Percentiles rank a stretch among this genome's conserved stretches.
Conservation (phyloP, 2,797 vertebrate species). For the Phylloscopus collybita region DNA sequence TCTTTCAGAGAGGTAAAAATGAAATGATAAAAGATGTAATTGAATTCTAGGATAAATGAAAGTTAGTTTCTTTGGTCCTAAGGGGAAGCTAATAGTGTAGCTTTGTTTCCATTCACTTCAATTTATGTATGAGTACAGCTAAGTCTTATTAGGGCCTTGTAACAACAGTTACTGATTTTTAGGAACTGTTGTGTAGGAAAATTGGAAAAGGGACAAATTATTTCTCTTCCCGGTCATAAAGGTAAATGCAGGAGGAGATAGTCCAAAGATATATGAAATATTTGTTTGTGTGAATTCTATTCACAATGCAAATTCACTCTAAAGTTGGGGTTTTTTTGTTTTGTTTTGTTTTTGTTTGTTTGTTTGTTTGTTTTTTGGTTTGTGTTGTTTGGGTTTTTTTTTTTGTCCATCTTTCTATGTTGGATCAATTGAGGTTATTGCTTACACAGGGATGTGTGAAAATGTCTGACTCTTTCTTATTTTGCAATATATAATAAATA, state of each 20-base stretch:
- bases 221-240: neutral
- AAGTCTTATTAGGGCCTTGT: neutral
- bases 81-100: neutral
- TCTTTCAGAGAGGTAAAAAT: conserved; percentile 9
- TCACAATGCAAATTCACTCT: neutral
- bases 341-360: too few relatives aligned
- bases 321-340: neutral
- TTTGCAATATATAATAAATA: neutral
- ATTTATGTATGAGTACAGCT: neutral
- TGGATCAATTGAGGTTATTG: neutral
- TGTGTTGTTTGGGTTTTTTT: too few relatives aligned
- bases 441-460: neutral
- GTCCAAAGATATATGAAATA: neutral
- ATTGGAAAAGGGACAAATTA: neutral
- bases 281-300: neutral
- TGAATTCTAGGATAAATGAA: neutral
- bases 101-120: neutral
- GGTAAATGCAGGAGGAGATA: neutral
- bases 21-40: neutral
- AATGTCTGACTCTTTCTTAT: neutral
- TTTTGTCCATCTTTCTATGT: neutral
- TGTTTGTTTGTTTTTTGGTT: too few relatives aligned
- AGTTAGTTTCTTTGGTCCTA: neutral
- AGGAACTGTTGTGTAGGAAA: neutral
- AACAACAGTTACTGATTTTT: neutral